Base-by-base conservation (phyloP, 2,113 vertebrate genomes). In the Halichoerus grypus region DNA sequence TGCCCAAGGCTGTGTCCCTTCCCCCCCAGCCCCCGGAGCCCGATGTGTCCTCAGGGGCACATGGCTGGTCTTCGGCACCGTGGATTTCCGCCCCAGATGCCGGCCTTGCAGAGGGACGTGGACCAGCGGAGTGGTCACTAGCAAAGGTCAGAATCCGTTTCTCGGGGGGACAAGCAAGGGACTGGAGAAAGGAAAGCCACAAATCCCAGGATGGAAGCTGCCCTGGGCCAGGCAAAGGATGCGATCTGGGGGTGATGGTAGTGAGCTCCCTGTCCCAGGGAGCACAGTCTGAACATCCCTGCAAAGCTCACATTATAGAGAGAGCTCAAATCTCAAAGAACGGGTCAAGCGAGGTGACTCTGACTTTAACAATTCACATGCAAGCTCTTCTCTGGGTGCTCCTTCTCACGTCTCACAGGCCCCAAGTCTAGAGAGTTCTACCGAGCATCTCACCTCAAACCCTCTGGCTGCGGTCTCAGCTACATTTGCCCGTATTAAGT, bases 281-380 rank as follows among this genome's bases (percentile, higher is more conserved):
- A 65, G 49, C 0, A 8, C 69, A 77, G 77, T 51, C 39, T 15
- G 88, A 42, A 26, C 51, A 39, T 13, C 46, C 31, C 39, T 0
- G 13, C 26, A 3, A 26, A 57, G 51, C 4, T 33, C 26, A 11
- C 0, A 0, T 5, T 49, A 19, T 2, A 57, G n/a, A 28, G 22
- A 77, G 9, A 79, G 46, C 61, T 28, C 49, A 19, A 18, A 11
- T 39, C 46, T 57, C 33, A 12, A 85, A 94, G 76, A 69, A 59
- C 19, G 13, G 42, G 28, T 28, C 9, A 1, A 92, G 31, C 2
- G 8, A 84, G 80, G 16, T 4, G 77, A 33, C 55, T 63, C 22
- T 1, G 63, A 92, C 84, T 61, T 72, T 28, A 33, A n/a, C 4
- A 31, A 49, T 33, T 31, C 42, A n/a, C 33, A 16, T 1, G 24